Evolutionary conservation across 1,140 invertebrate genomes (phyloP).

Genomic region (Arctopsyche grandis): DNA sequence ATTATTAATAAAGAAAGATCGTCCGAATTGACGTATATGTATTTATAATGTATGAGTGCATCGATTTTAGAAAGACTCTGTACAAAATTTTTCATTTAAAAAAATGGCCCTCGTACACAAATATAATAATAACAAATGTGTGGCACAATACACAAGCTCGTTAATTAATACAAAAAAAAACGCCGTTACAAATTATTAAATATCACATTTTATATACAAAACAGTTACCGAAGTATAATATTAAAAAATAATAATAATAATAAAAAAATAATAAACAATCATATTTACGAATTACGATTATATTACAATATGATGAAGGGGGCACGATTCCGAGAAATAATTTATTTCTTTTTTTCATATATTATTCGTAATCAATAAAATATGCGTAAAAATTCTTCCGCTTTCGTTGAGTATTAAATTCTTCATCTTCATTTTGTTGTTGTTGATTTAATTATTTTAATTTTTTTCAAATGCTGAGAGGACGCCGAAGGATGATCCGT

Average conservation of each 20-base stretch:
- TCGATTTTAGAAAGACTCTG: neutral
- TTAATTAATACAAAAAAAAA: neutral
- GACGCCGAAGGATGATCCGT: neutral
- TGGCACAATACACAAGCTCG: neutral
- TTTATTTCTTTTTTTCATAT: too few relatives aligned
- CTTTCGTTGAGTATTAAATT: constrained; percentile 10
- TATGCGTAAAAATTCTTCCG: neutral
- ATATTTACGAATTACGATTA: too few relatives aligned
- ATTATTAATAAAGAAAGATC: neutral
- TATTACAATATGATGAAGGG: too few relatives aligned
- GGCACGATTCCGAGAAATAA: too few relatives aligned
- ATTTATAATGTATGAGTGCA: neutral
- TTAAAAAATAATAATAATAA: neutral
- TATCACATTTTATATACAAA: constrained; percentile 31
- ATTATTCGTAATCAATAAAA: too few relatives aligned
- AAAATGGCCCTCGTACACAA: constrained; percentile 25
- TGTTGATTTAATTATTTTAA: neutral
- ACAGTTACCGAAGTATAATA: constrained; percentile 17
- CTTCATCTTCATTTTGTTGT: neutral
- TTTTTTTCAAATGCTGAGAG: neutral
- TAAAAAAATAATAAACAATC: constrained; percentile 3
- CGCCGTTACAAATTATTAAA: constrained; percentile 6
- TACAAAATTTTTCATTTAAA: neutral
- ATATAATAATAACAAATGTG: constrained; percentile 29
- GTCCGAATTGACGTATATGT: neutral